phyloP scores from a whole-genome alignment of 1,140 invertebrate species.

The Hylyphantes graminicola region DNA sequence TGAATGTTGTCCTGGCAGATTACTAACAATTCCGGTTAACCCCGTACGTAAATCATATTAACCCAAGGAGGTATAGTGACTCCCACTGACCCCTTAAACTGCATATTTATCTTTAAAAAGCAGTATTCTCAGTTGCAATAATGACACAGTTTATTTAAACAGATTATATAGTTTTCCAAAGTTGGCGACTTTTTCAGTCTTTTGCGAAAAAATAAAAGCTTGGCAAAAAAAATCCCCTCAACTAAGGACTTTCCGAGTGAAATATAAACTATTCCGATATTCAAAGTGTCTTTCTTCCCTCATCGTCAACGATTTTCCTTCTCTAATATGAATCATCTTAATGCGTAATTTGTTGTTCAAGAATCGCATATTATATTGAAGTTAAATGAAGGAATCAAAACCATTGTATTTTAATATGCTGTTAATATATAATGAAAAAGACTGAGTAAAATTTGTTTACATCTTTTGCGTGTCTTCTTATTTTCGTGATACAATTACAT shows the following conservation, averaged over 20 bases:
- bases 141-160: too few species aligned
- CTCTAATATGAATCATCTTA: slow-evolving; percentile 22
- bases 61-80: too few species aligned
- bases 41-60: too few species aligned
- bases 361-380: slow-evolving; percentile 6
- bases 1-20: too few species aligned
- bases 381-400: slow-evolving; percentile 26
- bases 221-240: too few species aligned
- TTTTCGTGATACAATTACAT: background rate
- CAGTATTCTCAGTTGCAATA: too few species aligned
- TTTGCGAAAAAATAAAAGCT: too few species aligned
- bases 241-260: background rate
- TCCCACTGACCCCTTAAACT: too few species aligned
- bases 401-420: slow-evolving; percentile 58
- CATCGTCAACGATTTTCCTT: background rate
- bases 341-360: slow-evolving; percentile 6
- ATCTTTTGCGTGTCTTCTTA: slow-evolving; percentile 3
- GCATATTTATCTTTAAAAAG: too few species aligned
- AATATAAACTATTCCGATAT: slow-evolving; percentile 18
- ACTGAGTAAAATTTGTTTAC: slow-evolving; percentile 32
- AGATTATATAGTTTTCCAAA: too few species aligned
- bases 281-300: slow-evolving; percentile 48
- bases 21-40: too few species aligned
- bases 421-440: slow-evolving; percentile 46
- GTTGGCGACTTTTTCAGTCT: too few species aligned